These are phyloP conservation scores for Columbina picui DNA, from an alignment of 2,113 vertebrate genomes.

Conservation along the genomic window DNA sequence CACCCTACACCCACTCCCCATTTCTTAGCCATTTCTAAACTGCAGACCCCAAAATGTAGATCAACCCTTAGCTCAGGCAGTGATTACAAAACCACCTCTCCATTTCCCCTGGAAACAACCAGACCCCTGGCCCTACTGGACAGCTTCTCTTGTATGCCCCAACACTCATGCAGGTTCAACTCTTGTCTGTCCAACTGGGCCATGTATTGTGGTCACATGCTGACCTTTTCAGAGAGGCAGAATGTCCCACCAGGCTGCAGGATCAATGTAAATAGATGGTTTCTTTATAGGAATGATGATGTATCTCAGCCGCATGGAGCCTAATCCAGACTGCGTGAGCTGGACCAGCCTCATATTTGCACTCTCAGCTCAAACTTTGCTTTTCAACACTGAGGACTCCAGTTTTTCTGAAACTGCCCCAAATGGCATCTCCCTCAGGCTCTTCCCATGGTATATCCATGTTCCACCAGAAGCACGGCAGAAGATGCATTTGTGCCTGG, in stretches of 20 bases:
- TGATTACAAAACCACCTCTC: not conserved
- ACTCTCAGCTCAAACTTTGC: not conserved
- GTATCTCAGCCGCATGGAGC: not conserved
- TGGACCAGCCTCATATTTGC: not conserved
- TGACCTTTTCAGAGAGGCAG: not conserved
- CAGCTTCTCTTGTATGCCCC: not conserved
- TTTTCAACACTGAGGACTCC: not conserved
- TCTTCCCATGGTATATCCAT: not conserved
- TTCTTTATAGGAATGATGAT: not conserved
- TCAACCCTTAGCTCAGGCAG: not conserved
- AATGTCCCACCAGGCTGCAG: not conserved
- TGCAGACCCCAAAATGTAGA: not conserved
- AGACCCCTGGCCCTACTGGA: not conserved
- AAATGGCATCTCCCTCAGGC: not conserved
- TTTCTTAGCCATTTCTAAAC: not conserved
- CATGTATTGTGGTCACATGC: not conserved
- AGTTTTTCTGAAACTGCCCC: rapidly evolving
- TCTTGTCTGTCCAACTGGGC: not conserved
- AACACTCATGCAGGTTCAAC: not conserved
- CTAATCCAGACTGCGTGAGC: not conserved
- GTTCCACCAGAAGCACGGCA: not conserved
- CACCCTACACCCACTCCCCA: not conserved
- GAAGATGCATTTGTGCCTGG: not conserved
- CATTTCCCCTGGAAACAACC: not conserved
- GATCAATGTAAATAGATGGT: rapidly evolving